Conservation (phyloP, 2,113 vertebrate genomes). For the Acrocephalus kingi region DNA sequence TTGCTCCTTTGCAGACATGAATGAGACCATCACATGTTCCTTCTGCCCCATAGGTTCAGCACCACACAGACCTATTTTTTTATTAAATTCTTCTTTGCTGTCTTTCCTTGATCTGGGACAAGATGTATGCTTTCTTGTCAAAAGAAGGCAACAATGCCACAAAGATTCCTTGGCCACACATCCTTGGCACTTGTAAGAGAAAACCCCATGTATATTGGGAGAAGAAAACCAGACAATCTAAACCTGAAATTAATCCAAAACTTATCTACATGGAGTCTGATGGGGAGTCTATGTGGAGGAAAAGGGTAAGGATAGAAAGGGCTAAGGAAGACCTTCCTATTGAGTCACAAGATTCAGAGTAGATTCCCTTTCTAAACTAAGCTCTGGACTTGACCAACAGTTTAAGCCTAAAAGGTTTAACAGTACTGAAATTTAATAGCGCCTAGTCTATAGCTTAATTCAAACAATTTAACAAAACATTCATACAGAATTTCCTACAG, state of each 20-base stretch:
- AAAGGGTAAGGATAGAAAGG: not conserved
- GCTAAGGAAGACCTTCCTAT: accelerated
- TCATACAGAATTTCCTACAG: not conserved
- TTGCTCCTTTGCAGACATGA: not conserved
- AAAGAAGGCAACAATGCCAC: not conserved
- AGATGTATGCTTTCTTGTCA: not conserved
- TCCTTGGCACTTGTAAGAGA: not conserved
- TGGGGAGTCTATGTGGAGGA: not conserved
- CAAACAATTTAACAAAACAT: not conserved
- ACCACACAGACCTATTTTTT: not conserved
- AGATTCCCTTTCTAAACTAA: not conserved
- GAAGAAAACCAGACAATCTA: not conserved
- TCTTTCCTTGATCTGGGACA: not conserved
- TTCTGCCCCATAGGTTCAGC: not conserved
- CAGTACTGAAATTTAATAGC: not conserved
- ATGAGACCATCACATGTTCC: not conserved
- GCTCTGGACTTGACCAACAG: not conserved
- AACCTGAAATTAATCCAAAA: not conserved
- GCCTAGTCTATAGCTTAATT: not conserved
- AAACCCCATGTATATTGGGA: accelerated
- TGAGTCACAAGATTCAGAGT: not conserved
- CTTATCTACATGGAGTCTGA: not conserved
- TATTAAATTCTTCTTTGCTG: not conserved
- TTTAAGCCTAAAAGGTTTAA: not conserved
- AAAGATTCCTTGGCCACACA: not conserved